Conservation (phyloP, 2,888 invertebrate genomes). For the Prosopocoilus inquinatus region DNA sequence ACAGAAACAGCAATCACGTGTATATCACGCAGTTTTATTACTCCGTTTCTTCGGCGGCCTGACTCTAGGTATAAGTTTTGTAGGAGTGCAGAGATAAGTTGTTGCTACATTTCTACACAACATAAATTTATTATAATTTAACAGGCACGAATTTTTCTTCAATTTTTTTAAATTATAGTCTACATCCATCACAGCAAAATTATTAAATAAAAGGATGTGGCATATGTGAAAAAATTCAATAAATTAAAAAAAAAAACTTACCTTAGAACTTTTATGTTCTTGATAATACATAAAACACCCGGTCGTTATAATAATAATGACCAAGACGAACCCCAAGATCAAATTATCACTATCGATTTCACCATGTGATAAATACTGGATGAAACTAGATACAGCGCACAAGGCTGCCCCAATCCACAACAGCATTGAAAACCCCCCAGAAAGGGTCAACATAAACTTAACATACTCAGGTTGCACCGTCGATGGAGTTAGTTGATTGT, state of each 20-base stretch:
- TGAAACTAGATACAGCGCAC: constrained; percentile 63
- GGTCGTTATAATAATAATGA: constrained; percentile 66
- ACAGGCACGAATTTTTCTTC: too few relatives aligned
- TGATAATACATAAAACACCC: constrained; percentile 69
- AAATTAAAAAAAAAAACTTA: constrained; percentile 23
- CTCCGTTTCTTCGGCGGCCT: too few relatives aligned
- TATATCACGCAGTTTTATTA: too few relatives aligned
- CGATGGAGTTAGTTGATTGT: constrained; percentile 73
- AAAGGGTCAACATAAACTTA: constrained; percentile 57
- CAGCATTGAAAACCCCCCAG: constrained; percentile 71
- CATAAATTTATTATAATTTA: too few relatives aligned
- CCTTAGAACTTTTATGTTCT: constrained; percentile 69
- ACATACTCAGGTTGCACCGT: constrained; percentile 70
- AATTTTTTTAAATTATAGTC: too few relatives aligned
- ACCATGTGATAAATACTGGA: constrained; percentile 49
- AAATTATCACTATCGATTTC: constrained; percentile 57
- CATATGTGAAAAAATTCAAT: not conserved
- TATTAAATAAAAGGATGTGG: not conserved
- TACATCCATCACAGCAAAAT: not conserved
- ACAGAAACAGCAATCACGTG: too few relatives aligned
- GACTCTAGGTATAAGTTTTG: too few relatives aligned
- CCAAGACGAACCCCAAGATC: constrained; percentile 63
- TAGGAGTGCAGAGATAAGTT: too few relatives aligned
- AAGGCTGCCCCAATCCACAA: constrained; percentile 76
- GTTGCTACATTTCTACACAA: too few relatives aligned